Percentiles rank a stretch among this genome's conserved stretches.
Conservation (phyloP, 2,797 vertebrate genomes). For the Antrozous pallidus region DNA sequence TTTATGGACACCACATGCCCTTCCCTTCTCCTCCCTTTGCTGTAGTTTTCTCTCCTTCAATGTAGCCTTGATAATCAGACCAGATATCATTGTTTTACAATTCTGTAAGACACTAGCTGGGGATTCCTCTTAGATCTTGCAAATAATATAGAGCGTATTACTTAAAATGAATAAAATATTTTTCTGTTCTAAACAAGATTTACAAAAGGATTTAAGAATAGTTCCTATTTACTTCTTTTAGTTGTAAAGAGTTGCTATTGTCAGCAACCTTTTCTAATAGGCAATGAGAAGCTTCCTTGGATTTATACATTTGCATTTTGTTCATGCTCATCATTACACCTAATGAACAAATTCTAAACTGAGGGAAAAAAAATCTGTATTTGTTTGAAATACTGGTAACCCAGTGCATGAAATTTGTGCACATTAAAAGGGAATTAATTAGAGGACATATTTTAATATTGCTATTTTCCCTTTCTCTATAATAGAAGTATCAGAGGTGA, state of each 20-base stretch:
- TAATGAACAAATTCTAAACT: neutral
- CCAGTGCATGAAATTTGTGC: no score
- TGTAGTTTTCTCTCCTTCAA: neutral
- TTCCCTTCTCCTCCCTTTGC: neutral
- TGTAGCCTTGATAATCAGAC: neutral
- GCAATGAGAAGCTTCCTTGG: neutral
- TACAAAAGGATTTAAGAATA: conserved; percentile 14
- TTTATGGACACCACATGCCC: neutral
- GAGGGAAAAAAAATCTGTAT: neutral
- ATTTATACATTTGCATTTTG: neutral
- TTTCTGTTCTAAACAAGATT: conserved; percentile 35
- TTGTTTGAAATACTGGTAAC: neutral
- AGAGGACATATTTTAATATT: no score
- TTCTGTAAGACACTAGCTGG: neutral
- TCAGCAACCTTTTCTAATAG: neutral
- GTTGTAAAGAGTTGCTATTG: neutral
- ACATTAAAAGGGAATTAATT: no score
- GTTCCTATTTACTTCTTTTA: conserved; percentile 15
- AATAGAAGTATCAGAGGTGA: no score
- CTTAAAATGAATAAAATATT: neutral
- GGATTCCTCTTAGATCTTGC: neutral
- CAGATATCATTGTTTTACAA: neutral
- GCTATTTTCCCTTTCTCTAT: no score
- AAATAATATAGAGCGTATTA: neutral
- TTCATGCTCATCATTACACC: neutral